These are phyloP conservation scores for Platycnemis pennipes DNA, from an alignment of 2,888 invertebrate species.

Conservation along the genomic window DNA sequence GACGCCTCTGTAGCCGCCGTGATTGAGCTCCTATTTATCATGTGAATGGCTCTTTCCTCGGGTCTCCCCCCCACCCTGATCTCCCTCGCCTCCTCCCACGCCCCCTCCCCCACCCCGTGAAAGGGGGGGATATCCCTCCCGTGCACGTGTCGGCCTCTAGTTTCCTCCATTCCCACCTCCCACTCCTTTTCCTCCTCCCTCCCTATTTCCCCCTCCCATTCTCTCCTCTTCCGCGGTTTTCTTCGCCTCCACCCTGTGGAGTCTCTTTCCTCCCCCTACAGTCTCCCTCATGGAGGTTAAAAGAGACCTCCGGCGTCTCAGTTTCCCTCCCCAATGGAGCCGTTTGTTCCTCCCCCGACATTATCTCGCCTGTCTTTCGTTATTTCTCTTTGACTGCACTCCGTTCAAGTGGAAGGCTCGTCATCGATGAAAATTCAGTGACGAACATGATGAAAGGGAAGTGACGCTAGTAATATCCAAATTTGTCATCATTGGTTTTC, in stretches of 20 bases:
- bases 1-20: slow-evolving; percentile 21
- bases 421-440: too few species aligned
- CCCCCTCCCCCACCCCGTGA: neutral
- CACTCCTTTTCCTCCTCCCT: neutral
- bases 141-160: neutral
- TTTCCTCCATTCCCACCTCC: neutral
- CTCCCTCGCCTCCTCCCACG: neutral
- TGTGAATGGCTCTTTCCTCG: slow-evolving; percentile 25
- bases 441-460: too few species aligned
- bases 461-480: too few species aligned
- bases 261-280: neutral
- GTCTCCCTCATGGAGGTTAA: too few species aligned
- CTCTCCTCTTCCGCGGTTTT: neutral
- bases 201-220: neutral
- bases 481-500: too few species aligned
- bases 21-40: slow-evolving; percentile 24
- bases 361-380: too few species aligned
- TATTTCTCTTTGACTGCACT: too few species aligned
- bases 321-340: too few species aligned
- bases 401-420: too few species aligned
- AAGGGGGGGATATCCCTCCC: neutral
- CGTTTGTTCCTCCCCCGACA: too few species aligned
- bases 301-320: too few species aligned
- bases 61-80: neutral
- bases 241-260: neutral